Conservation (phyloP, 2,797 vertebrate genomes). For the Chelon auratus region DNA sequence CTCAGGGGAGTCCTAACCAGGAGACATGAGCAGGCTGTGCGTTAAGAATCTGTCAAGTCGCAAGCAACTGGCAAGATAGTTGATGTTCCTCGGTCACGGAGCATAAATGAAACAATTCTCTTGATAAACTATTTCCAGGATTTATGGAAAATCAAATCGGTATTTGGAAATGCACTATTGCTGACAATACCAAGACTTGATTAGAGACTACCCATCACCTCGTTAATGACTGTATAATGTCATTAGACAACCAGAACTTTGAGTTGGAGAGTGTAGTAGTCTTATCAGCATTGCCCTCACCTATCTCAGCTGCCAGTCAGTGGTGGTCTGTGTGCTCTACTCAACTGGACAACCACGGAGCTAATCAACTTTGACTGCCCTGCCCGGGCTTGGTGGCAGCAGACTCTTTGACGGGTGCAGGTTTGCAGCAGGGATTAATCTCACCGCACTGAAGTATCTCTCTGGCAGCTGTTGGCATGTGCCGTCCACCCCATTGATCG, state of each 20-base stretch:
- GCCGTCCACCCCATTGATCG: constrained; percentile 78
- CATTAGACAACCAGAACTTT: constrained; percentile 14
- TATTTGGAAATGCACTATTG: constrained; percentile 5
- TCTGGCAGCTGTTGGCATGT: constrained; percentile 76
- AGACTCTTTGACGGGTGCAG: constrained; percentile 58
- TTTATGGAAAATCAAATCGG: constrained; percentile 9
- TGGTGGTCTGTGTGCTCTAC: constrained; percentile 10
- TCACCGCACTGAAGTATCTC: constrained; percentile 71
- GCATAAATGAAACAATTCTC: neutral
- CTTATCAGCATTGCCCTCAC: constrained; percentile 6
- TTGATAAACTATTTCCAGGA: neutral
- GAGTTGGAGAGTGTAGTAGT: constrained; percentile 12
- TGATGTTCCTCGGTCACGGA: neutral
- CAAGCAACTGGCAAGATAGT: no score
- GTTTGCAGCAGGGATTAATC: constrained; percentile 71
- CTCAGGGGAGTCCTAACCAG: neutral
- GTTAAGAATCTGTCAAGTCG: neutral
- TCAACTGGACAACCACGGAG: constrained; percentile 35
- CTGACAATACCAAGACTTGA: neutral
- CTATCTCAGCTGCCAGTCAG: constrained; percentile 43
- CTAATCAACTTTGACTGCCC: constrained; percentile 69
- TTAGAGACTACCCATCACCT: neutral
- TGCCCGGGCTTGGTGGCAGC: constrained; percentile 51
- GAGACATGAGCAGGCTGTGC: neutral
- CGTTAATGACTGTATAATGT: neutral